Evolutionary conservation across 2,797 vertebrate genomes (phyloP), one percentile per base, ranked within the genome.

Genomic region (Pteropus rufus): DNA sequence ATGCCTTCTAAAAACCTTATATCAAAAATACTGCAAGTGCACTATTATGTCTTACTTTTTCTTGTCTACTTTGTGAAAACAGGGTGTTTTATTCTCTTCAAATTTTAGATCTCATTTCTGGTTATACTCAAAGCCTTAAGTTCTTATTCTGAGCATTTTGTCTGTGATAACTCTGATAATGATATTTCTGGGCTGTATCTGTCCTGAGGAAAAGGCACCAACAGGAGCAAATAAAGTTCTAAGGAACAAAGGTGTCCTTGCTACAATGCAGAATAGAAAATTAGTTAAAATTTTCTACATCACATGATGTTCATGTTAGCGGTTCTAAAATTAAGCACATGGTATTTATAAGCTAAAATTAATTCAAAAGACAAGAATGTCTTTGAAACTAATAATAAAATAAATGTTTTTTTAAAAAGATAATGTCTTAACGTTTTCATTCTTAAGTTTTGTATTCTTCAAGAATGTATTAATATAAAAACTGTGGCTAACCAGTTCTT

Each of bases 251-350:
- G 69, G 64, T 85, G 62, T 80, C 75, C n/a, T 93, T 84, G 60
- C 75, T 92, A 12, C 72, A 46, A 21, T 58, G n/a, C 95, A 94
- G 56, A 94, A n/a, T 3, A 75, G 65, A 82, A 67, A 21, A 49
- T 49, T 46, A 64, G 81, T 29, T 54, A 92, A 84, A 41, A 89
- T 79, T 88, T 86, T 23, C 26, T 83, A 12, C n/a, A 84, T 97
- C 52, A 34, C 6, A 15, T 80, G 54, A 72, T 95, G n/a, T 92
- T 97, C 10, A 0, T 77, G 62, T 96, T 93, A 92, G 24, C 29
- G 1, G 75, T 18, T 94, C 90, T 70, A 84, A 91, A 64, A 88
- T 67, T 91, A 95, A 97, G 95, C 96, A 97, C 96, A 96, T 94
- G 54, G 26, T 79, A 94, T 94, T 93, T 90, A 94, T 97, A 95